Conservation (phyloP, 2,797 vertebrate genomes). For the Crypturellus tataupa region DNA sequence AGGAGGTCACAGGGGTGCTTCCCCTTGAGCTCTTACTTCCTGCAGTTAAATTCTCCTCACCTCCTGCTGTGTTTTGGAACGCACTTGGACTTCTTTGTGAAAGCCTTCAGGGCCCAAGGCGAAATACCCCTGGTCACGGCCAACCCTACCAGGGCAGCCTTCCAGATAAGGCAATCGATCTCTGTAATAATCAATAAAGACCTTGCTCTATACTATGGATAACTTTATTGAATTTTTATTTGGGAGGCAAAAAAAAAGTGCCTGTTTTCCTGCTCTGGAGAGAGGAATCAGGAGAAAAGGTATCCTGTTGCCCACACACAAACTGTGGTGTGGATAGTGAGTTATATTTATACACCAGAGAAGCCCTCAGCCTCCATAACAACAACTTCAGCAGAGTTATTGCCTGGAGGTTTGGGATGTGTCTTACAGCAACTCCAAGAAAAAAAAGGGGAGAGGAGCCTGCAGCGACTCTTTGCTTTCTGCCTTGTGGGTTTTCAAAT, state of each 20-base stretch:
- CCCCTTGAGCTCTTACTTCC: background rate
- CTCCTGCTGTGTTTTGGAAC: background rate
- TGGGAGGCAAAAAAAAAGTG: background rate
- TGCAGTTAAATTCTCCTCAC: background rate
- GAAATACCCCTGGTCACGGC: background rate
- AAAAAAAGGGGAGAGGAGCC: background rate
- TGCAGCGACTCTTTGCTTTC: background rate
- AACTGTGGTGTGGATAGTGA: background rate
- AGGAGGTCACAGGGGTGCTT: background rate
- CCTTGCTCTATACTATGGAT: constrained; percentile 39
- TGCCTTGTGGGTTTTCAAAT: background rate
- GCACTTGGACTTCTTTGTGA: constrained; percentile 16
- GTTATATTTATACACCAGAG: background rate
- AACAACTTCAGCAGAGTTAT: background rate
- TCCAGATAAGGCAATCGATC: constrained; percentile 46
- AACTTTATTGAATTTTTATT: constrained; percentile 8
- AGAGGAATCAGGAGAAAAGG: background rate
- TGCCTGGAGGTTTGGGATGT: accelerated
- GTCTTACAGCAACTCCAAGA: accelerated
- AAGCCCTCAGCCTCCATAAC: background rate
- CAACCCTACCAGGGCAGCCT: background rate
- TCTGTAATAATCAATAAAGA: constrained; percentile 15
- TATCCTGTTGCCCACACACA: accelerated
- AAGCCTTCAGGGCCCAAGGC: background rate
- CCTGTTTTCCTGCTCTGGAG: background rate